Evolutionary conservation across 2,113 vertebrate genomes (phyloP).

Genomic region (Hydrolagus affinis): DNA sequence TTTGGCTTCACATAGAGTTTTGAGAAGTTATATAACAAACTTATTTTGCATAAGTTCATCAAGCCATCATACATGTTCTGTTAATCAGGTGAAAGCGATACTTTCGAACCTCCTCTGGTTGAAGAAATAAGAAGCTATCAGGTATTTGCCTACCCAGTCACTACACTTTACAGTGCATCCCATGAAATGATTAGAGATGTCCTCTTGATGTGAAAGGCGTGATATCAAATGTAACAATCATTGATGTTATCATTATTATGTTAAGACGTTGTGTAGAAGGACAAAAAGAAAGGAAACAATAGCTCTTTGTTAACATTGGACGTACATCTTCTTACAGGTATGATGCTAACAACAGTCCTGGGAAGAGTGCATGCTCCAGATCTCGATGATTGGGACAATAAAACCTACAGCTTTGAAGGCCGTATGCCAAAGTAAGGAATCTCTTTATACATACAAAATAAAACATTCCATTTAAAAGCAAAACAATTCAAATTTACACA

Average conservation of each 20-base stretch:
- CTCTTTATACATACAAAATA: neutral
- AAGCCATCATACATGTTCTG: neutral
- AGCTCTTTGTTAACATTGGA: neutral
- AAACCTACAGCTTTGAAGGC: constrained; percentile 76
- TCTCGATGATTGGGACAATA: constrained; percentile 84
- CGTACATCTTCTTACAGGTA: constrained; percentile 55
- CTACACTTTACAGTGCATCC: too few species aligned
- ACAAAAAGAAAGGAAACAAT: neutral
- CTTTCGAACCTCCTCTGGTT: neutral
- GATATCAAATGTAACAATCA: too few species aligned
- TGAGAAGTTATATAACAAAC: neutral
- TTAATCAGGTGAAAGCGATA: neutral
- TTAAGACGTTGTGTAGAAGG: neutral
- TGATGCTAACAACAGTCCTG: constrained; percentile 65
- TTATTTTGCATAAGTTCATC: neutral
- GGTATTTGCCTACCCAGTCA: neutral
- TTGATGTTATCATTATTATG: too few species aligned
- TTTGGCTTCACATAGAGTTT: neutral
- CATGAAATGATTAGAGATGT: too few species aligned
- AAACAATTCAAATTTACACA: neutral
- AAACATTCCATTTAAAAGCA: neutral
- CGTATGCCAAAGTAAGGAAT: constrained; percentile 65
- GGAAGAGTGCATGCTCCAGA: constrained; percentile 77
- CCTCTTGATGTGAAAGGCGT: too few species aligned
- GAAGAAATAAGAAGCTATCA: neutral